A percentile compares a stretch with the other conserved stretches of the same genome.
Evolutionary conservation across 2,888 invertebrate genomes (phyloP).

Genomic region (Agrilus biguttatus): DNA sequence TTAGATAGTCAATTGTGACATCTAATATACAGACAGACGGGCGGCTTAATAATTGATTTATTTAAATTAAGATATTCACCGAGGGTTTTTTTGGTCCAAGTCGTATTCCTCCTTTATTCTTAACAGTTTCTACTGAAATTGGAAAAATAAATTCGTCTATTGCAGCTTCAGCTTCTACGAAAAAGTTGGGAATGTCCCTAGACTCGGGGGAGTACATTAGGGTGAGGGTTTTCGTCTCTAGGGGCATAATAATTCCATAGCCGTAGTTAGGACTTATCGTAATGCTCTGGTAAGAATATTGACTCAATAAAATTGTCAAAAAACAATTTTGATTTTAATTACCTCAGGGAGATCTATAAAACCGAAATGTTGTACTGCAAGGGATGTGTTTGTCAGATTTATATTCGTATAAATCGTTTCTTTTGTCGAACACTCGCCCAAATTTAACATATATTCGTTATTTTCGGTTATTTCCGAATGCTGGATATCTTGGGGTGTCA

Average conservation of each 20-base stretch:
- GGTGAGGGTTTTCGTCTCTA: constrained; percentile 11
- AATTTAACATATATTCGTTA: constrained; percentile 9
- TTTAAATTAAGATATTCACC: too few relatives aligned
- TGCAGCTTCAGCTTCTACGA: constrained; percentile 3
- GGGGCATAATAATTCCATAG: constrained; percentile 15
- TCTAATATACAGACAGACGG: too few relatives aligned
- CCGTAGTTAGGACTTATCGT: constrained; percentile 17
- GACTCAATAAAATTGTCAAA: neutral
- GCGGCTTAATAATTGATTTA: too few relatives aligned
- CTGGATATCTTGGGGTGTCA: constrained; percentile 5
- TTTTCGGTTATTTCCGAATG: constrained; percentile 2
- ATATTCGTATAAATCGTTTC: constrained; percentile 14
- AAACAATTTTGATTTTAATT: neutral
- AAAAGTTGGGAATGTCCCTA: constrained; percentile 9
- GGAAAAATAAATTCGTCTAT: constrained; percentile 2
- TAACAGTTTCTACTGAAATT: constrained; percentile 10
- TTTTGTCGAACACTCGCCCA: constrained; percentile 14
- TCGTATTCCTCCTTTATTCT: constrained; percentile 8
- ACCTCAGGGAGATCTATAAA: constrained; percentile 17
- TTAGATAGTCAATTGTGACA: too few relatives aligned
- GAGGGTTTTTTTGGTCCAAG: too few relatives aligned
- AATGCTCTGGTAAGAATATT: constrained; percentile 10
- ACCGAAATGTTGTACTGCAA: constrained; percentile 14
- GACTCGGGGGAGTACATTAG: constrained; percentile 11
- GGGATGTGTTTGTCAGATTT: constrained; percentile 13